These are phyloP conservation scores for cat (Felis catus) DNA, from an alignment of 2,113 vertebrate genomes.

Conservation along the genomic window F.catus_Fca126_mat1.0 CM031417.1:128961501-128962000, in stretches of 20 bases:
- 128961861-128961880: neutral
- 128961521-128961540: neutral
- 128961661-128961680: neutral
- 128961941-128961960: too few relatives aligned
- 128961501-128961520: neutral
- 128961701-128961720: slow-evolving; percentile 52
- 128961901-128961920: neutral
- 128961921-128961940: too few relatives aligned
- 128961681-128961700: neutral
- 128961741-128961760: slow-evolving; percentile 20
- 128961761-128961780: neutral
- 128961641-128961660: slow-evolving; percentile 50
- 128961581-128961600: neutral
- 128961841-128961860: neutral
- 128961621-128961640: neutral
- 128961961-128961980: neutral
- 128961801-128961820: neutral
- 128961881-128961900: neutral
- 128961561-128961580: neutral
- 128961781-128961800: neutral
- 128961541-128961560: neutral
- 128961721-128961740: slow-evolving; percentile 14
- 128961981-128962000: neutral
- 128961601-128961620: neutral
- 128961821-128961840: neutral